These are phyloP conservation scores for Gasteruption jaculator DNA, from an alignment of 2,888 invertebrate species.

Conservation along the genomic window DNA sequence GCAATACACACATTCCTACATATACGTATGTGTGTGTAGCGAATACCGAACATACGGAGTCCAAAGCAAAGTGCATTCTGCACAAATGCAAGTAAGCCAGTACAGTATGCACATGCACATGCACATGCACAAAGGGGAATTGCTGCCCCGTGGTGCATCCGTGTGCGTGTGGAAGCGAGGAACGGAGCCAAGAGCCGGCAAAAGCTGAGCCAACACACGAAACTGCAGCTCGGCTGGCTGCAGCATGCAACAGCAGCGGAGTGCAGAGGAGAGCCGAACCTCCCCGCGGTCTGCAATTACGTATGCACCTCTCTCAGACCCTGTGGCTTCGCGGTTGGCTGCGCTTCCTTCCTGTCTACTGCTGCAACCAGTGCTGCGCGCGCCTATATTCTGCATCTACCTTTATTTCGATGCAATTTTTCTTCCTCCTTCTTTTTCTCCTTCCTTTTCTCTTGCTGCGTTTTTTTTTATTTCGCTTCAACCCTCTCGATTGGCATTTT, in stretches of 20 bases:
- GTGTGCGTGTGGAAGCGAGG: background rate
- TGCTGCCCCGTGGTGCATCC: no score
- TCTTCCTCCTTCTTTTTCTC: slow-evolving; percentile 16
- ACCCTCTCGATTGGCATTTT: slow-evolving; percentile 21
- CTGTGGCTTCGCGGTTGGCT: slow-evolving; percentile 47
- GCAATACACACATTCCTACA: no score
- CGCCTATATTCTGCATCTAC: slow-evolving; percentile 28
- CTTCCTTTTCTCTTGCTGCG: slow-evolving; percentile 16
- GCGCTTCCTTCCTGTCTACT: slow-evolving; percentile 50
- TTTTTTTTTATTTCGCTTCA: slow-evolving; percentile 16
- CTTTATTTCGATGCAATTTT: slow-evolving; percentile 6
- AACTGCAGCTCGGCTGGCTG: slow-evolving; percentile 22
- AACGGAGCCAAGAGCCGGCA: background rate
- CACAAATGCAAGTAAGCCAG: background rate
- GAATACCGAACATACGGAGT: no score
- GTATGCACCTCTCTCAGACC: slow-evolving; percentile 45
- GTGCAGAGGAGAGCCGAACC: slow-evolving; percentile 38
- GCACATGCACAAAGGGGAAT: background rate
- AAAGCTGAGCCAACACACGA: no score
- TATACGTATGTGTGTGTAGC: background rate
- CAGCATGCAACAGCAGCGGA: slow-evolving; percentile 22
- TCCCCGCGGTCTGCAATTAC: slow-evolving; percentile 44
- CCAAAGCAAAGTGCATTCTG: background rate
- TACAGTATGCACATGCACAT: background rate
- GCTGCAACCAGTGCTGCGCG: slow-evolving; percentile 37